Evolutionary conservation across 2,113 vertebrate species (phyloP), one percentile per base, ranked within the genome.

Genomic region (Cryptotis parvus): DNA sequence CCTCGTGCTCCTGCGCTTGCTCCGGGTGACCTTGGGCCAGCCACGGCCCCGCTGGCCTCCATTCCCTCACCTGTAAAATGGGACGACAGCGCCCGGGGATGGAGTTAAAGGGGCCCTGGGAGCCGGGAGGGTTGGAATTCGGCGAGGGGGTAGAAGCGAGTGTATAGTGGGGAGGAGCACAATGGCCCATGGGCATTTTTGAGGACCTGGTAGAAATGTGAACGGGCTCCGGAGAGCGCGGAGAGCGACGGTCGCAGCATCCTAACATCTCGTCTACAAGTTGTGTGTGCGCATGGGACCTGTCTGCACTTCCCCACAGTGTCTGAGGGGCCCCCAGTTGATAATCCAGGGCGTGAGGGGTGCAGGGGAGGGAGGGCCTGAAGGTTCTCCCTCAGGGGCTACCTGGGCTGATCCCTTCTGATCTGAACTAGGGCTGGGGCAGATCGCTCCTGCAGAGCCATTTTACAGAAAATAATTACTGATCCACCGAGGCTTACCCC

Each of bases 1-100:
- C 9, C 72, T 52, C 33, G 14, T 45, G n/a, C 66, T 43, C 85
- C n/a, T 74, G 22, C 81, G 4, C 31, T 65, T 61, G 41, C 12
- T 49, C 75, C 70, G 66, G 22, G 22, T 94, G 89, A 95, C 96
- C 94, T 96, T 94, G 95, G 83, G 63, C 49, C 45, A 92, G 52
- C 85, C 45, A 6, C 45, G 41, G 45, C 55, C 43, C 15, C 35
- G 3, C 6, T 4, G 41, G 58, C 78, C 82, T 93, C 43, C 0
- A 16, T 65, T 77, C 91, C 61, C 24, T 52, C 65, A 52, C 84
- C 77, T 95, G 84, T 74, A 75, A 91, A 91, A 75, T 75, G 90
- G 81, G 84, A 63, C 37, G 24, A 39, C n/a, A 4, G 8, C 33
- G 18, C 26, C 37, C 77, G 35, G n/a, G 20, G 35, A 20, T 74